Base-by-base conservation (phyloP, 2,888 invertebrate genomes). In the Thumatha senex region DNA sequence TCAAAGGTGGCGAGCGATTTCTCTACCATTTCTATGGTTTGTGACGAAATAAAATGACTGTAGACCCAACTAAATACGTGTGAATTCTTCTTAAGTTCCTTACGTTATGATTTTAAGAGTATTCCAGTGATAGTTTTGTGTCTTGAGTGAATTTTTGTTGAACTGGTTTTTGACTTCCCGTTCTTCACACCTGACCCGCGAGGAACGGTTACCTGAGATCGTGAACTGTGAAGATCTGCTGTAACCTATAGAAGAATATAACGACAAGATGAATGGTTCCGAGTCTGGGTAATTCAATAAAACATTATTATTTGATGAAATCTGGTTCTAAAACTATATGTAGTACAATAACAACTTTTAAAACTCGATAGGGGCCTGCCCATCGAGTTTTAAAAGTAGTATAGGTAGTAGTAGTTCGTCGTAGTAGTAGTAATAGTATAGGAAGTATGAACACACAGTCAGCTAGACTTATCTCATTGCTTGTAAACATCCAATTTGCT, bases 221-320 rank as follows among this genome's bases (percentile, higher is more conserved):
- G 73, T 71, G 70, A 62, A 69, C 69, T 61, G 56, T 54, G 65
- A 74, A 61, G 67, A 73, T 72, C 74, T 77, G 72, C 68, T 65
- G 46, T 61, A 54, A 56, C 53, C 55, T 63, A 56, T 61, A 65
- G 70, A 63, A 63, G 61, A 61, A 64, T 61, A 50, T 61, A 77
- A 75, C 61, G 65, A 68, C 86, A 92, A 80, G 80, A 95, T 95
- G 95, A 95, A 95, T 92, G 94, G 95, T 86, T 95, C 95, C 72
- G 95, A 95, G 92, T 95, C 95, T 92, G 95, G 95, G 95, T 95
- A 95, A 95, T 48, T 64, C 5, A 24, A 63, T 56, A 54, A 67
- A 77, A 61, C 63, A 61, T 57, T 60, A 61, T 63, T n/a, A n/a
- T n/a, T 51, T 63, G 72, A 72, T 78, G 76, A 14, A 46, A 24